Evolutionary conservation across 2,797 vertebrate species (phyloP).

Genomic region (Argyrosomus regius): DNA sequence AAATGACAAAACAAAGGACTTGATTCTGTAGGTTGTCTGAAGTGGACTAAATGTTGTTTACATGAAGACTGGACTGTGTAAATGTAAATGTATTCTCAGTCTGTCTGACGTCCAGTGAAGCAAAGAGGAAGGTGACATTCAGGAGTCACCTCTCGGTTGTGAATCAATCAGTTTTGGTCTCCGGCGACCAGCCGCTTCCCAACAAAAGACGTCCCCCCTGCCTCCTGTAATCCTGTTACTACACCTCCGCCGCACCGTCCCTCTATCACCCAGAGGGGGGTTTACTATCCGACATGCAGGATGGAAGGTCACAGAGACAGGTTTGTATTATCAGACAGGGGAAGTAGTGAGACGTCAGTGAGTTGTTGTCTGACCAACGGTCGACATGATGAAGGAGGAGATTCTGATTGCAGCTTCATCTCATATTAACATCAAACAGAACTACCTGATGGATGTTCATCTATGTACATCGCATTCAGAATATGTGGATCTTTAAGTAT

Average conservation of each 20-base stretch:
- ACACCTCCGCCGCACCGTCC: constrained; percentile 20
- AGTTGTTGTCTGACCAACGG: neutral
- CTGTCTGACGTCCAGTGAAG: neutral
- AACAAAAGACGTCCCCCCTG: constrained; percentile 11
- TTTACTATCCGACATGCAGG: constrained; percentile 4
- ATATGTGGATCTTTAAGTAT: neutral
- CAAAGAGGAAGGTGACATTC: constrained; percentile 46
- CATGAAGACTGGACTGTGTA: neutral
- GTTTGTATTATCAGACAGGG: constrained; percentile 1
- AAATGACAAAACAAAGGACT: neutral
- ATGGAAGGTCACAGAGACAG: constrained; percentile 18
- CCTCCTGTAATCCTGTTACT: constrained; percentile 57
- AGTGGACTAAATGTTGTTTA: neutral
- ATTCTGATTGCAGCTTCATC: neutral
- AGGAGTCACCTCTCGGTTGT: constrained; percentile 10
- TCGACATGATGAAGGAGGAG: neutral
- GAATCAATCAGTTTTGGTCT: constrained; percentile 48
- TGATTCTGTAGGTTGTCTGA: neutral
- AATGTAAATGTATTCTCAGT: neutral
- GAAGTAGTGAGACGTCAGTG: neutral
- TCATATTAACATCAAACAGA: neutral
- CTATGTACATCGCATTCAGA: neutral
- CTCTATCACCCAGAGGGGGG: neutral
- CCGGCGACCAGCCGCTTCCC: neutral
- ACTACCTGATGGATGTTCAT: neutral